phyloP scores from a whole-genome alignment of 2,797 vertebrate species.

The Neosilurus mollespiculum region DNA sequence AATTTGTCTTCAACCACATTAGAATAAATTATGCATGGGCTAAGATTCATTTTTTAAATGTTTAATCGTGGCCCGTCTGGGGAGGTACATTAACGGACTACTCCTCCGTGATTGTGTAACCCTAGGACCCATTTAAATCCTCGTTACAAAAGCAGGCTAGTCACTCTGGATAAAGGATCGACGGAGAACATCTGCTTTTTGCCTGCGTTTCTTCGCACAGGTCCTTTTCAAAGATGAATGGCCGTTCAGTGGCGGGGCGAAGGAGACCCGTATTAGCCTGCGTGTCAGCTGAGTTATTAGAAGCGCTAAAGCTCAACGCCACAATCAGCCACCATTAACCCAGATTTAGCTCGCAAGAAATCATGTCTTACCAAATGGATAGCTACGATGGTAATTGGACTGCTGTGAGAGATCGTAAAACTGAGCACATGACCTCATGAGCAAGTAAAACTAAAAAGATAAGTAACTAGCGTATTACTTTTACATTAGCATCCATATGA shows the following conservation, averaged over 20 bases:
- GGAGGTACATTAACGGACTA: conserved; percentile 69
- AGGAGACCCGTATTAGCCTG: conserved; percentile 42
- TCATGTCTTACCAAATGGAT: conserved; percentile 48
- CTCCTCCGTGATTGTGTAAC: conserved; percentile 66
- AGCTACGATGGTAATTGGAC: background rate
- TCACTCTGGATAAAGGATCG: conserved; percentile 15
- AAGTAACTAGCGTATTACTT: background rate
- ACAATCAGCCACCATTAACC: conserved; percentile 63
- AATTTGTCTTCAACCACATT: conserved; percentile 62
- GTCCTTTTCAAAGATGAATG: background rate
- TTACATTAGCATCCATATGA: background rate
- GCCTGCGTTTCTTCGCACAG: background rate
- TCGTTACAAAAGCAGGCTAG: conserved; percentile 57
- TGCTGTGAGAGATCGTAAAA: background rate
- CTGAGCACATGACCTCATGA: background rate
- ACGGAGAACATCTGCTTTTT: background rate
- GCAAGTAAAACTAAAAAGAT: background rate
- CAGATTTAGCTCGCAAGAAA: conserved; percentile 57
- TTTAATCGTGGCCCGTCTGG: conserved; percentile 75
- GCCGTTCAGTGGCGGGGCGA: conserved; percentile 41
- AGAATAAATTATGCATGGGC: conserved; percentile 74
- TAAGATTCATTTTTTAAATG: conserved; percentile 71
- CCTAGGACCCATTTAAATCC: conserved; percentile 55
- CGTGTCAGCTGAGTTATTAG: conserved; percentile 20
- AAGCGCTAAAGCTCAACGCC: background rate